Base-by-base conservation (phyloP, 2,113 vertebrate genomes). In the Hiodon alosoides region DNA sequence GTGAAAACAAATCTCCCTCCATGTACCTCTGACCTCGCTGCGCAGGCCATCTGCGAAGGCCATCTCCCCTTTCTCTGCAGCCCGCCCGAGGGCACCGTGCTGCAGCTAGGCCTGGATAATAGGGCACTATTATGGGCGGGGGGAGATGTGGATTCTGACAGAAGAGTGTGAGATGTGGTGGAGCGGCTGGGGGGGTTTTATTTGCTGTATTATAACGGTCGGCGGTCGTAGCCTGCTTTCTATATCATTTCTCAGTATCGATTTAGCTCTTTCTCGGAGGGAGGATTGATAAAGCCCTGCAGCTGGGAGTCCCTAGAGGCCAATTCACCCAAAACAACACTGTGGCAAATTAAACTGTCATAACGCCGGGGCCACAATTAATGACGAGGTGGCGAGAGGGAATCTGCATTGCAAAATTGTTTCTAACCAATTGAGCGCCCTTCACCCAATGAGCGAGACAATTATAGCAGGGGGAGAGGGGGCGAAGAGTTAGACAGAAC, bases 331-430 rank as follows among this genome's bases (percentile, higher is more conserved):
- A 52, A 7, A 67, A 68, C 76, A 50, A 68, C 68, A 69, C 48
- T 59, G 71, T n/a, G 60, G 48, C 70, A 73, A 77, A 77, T 77
- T 73, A 77, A 77, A 73, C 70, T 77, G 76, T 77, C 76, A 77
- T 76, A 77, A 72, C 54, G 31, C 61, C 9, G 10, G 31, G 62
- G 59, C 62, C 48, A 73, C 76, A 77, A 77, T 73, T 72, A 77
- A 72, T 77, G 76, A 47, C 50, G 52, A 57, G 53, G 16, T 48
- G 53, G 3, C 31, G 57, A 68, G 47, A 57, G 67, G 52, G 51
- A 17, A 67, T 65, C 60, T 76, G 68, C 58, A 71, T 76, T 50
- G 58, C 31, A 79, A 52, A 76, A 62, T 64, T 4, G 52, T 66
- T 50, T 31, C 2, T 9, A 71, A 48, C 13, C 62, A 8, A 61